Conservation (phyloP, 2,797 vertebrate species). For the Glossophaga mutica region DNA sequence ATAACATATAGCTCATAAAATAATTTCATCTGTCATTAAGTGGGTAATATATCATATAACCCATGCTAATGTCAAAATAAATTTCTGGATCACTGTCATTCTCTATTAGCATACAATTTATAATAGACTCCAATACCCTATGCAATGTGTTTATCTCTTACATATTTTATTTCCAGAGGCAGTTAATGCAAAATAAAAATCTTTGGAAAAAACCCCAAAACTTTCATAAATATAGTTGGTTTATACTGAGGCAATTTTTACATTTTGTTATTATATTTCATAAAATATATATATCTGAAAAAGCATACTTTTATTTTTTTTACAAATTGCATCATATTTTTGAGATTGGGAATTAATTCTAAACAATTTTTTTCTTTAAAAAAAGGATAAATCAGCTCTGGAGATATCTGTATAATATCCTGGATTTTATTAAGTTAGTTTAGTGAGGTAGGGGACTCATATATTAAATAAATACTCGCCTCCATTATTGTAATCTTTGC, state of each 20-base stretch:
- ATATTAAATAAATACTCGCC: not conserved
- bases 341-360: not conserved
- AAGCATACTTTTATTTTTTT: not conserved
- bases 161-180: not conserved
- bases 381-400: not conserved
- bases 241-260: not conserved
- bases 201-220: not conserved
- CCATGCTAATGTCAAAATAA: not conserved
- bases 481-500: not conserved
- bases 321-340: not conserved
- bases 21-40: not conserved
- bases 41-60: not conserved
- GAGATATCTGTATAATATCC: not conserved
- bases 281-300: not conserved
- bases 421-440: not conserved
- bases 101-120: not conserved
- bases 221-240: not conserved
- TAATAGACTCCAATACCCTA: not conserved
- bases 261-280: not conserved
- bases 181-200: not conserved
- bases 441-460: not conserved
- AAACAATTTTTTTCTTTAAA: not conserved
- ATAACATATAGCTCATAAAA: not conserved
- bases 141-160: not conserved
- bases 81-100: not conserved